Evolutionary conservation across 2,888 invertebrate genomes (phyloP), one percentile per base, ranked within the genome.

Genomic region (Drosophila fulvimacula): DNA sequence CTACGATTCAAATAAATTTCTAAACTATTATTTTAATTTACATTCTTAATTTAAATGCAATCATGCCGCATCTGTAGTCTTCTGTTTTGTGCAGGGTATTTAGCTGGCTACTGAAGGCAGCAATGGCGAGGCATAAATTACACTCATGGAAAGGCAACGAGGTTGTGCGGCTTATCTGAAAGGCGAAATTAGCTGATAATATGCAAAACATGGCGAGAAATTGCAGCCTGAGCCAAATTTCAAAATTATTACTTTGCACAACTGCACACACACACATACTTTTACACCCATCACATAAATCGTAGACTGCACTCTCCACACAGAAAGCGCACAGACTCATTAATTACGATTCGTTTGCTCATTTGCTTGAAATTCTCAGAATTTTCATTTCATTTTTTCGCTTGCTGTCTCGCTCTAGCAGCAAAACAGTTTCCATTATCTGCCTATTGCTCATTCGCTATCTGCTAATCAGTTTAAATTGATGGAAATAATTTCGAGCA

Each of bases 161-260:
- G 85, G 76, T 79, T 82, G 76, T 57, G 65, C 68, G 70, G 82
- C 88, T 88, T 86, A 87, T 88, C 86, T 87, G 73, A 79, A 69
- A 79, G 72, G 81, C 81, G 71, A 86, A 86, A 86, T 88, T 88
- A 86, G 87, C 88, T 86, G 88, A 86, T 86, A 86, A 86, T 88
- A 86, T 86, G 86, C 86, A 86, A 86, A 86, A 86, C 86, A 86
- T 79, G 82, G 76, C 78, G 72, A 80, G 83, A 85, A 85, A 88
- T 83, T 81, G 85, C 77, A 84, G 84, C 65, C 61, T 84, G 68
- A 70, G 72, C 83, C 83, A 86, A 83, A 83, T 84, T 71, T 84
- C 71, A 73, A 84, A 84, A 84, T 83, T 83, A 87, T 84, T 84
- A 83, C 83, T 82, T 81, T 60, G 77, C 77, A 51, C 86, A 79